These are phyloP conservation scores for Rhinichthys osculus DNA, from an alignment of 2,797 vertebrate genomes.

Conservation along the genomic window DNA sequence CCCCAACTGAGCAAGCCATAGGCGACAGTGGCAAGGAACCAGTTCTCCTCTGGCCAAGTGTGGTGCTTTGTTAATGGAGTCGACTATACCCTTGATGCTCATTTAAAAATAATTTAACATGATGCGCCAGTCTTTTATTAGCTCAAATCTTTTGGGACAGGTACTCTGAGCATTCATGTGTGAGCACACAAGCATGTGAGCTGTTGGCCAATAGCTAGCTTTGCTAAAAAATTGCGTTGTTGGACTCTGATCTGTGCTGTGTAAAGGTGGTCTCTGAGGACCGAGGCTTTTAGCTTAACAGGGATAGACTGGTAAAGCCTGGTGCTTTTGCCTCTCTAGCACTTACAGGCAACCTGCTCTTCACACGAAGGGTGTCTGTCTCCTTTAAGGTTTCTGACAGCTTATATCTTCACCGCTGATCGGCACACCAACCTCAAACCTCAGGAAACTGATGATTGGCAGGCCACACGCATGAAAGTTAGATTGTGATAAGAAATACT, in stretches of 20 bases:
- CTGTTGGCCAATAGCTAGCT: not conserved
- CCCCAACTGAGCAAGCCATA: too few species aligned
- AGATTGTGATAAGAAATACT: constrained; percentile 20
- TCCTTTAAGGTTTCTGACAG: constrained; percentile 25
- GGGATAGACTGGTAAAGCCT: constrained; percentile 14
- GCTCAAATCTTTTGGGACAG: not conserved
- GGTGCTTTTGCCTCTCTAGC: constrained; percentile 1
- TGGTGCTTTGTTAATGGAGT: not conserved
- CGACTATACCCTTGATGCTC: not conserved
- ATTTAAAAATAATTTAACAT: not conserved
- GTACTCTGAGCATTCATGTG: constrained; percentile 2
- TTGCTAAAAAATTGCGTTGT: not conserved
- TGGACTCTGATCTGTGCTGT: constrained; percentile 25
- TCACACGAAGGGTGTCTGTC: constrained; percentile 32
- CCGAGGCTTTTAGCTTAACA: constrained; percentile 26
- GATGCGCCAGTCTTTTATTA: constrained; percentile 2
- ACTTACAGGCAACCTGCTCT: constrained; percentile 2
- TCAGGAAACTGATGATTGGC: not conserved
- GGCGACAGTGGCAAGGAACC: too few species aligned
- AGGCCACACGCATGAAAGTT: not conserved
- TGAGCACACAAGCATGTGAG: not conserved
- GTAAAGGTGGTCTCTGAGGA: constrained; percentile 28
- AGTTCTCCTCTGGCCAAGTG: not conserved
- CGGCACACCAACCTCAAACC: not conserved
- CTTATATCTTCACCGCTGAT: not conserved